Percentiles rank a stretch among this genome's conserved stretches.
These are phyloP conservation scores for Bufotes viridis DNA, from an alignment of 2,797 vertebrate species.

Conservation along the genomic window DNA sequence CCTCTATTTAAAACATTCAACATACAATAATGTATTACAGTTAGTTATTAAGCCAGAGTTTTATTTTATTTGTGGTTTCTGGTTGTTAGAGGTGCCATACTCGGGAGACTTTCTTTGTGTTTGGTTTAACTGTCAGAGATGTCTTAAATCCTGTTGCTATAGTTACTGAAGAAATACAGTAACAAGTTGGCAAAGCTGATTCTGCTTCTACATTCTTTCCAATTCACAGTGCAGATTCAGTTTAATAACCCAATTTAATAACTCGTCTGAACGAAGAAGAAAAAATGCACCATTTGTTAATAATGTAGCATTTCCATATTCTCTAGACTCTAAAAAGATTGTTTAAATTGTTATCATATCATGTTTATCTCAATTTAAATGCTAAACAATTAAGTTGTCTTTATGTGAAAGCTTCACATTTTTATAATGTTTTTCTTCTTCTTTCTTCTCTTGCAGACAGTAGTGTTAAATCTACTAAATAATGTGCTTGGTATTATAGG, in stretches of 20 bases:
- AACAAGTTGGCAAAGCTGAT: slow-evolving; percentile 57
- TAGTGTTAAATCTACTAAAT: slow-evolving; percentile 32
- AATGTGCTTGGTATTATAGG: slow-evolving; percentile 6
- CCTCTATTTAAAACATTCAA: slow-evolving; percentile 19
- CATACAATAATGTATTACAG: slow-evolving; percentile 42
- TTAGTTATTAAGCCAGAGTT: slow-evolving; percentile 52
- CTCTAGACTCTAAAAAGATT: slow-evolving; percentile 23
- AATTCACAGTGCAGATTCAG: slow-evolving; percentile 56
- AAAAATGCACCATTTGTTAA: slow-evolving; percentile 49
- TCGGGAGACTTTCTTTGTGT: slow-evolving; percentile 57
- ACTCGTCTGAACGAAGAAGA: slow-evolving; percentile 10
- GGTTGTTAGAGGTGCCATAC: slow-evolving; percentile 54
- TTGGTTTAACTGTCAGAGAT: slow-evolving; percentile 58
- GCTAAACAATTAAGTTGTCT: slow-evolving; percentile 34
- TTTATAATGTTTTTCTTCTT: not conserved
- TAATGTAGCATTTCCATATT: slow-evolving; percentile 50
- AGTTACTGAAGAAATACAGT: slow-evolving; percentile 55
- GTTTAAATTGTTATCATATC: slow-evolving; percentile 52
- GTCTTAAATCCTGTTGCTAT: slow-evolving; percentile 62
- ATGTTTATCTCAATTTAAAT: slow-evolving; percentile 54
- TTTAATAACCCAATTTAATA: slow-evolving; percentile 62
- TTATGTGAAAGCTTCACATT: slow-evolving; percentile 31
- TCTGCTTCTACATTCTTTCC: slow-evolving; percentile 45
- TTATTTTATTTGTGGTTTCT: slow-evolving; percentile 53
- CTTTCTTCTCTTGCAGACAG: not conserved